Conservation (phyloP, 2,113 vertebrate genomes). For the Etheostoma spectabile region DNA sequence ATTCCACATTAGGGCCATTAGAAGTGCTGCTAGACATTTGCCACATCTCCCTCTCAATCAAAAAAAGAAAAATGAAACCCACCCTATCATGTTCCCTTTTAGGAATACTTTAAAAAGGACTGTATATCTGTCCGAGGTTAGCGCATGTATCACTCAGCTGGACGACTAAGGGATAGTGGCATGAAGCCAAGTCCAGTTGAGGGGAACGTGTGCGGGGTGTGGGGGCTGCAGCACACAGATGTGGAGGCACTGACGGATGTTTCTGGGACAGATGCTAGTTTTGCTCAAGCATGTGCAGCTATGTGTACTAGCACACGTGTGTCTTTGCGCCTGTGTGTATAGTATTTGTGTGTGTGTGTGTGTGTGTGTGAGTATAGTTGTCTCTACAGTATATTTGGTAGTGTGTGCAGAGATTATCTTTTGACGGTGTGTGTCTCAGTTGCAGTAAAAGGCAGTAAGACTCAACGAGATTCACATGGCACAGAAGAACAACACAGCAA, state of each 20-base stretch:
- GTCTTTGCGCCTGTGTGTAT: conserved; percentile 26
- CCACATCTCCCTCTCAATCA: conserved; percentile 58
- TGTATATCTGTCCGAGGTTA: conserved; percentile 61
- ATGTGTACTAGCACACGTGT: conserved; percentile 56
- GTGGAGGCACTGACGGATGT: conserved; percentile 80
- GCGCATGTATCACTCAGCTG: conserved; percentile 74
- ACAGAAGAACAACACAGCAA: conserved; percentile 55
- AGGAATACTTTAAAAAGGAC: conserved; percentile 67
- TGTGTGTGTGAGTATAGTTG: background rate
- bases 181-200: conserved; percentile 57
- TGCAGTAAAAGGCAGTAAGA: conserved; percentile 13
- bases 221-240: conserved; percentile 77
- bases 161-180: conserved; percentile 61
- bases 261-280: conserved; percentile 77
- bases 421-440: conserved; percentile 5
- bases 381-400: background rate
- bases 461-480: conserved; percentile 17
- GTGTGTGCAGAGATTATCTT: background rate
- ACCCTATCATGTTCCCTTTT: conserved; percentile 57
- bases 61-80: conserved; percentile 55
- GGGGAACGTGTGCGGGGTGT: conserved; percentile 68
- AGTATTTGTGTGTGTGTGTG: conserved; percentile 4
- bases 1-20: conserved; percentile 57
- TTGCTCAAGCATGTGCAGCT: conserved; percentile 72
- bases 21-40: conserved; percentile 43